A percentile compares a stretch with the other conserved stretches of the same genome.
Conservation (phyloP, 2,888 invertebrate genomes). For the Hydrotaea diabolus region DNA sequence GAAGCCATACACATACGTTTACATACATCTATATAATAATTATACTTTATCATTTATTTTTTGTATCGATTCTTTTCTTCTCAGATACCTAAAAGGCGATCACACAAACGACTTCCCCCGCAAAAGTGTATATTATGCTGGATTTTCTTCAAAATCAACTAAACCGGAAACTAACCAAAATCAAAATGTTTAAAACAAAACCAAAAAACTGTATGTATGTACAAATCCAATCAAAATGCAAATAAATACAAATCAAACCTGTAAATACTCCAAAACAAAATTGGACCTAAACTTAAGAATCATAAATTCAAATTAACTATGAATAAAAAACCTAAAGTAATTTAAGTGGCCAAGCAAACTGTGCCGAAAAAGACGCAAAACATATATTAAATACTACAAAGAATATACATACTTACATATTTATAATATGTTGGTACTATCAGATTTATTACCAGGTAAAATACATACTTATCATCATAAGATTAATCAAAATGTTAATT, state of each 20-base stretch:
- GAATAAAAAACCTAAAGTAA: conserved; percentile 5
- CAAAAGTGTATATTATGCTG: neutral
- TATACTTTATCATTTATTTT: conserved; percentile 8
- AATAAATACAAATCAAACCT: neutral
- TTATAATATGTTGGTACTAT: conserved; percentile 3
- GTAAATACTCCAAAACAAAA: conserved; percentile 15
- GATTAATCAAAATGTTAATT: conserved; percentile 24
- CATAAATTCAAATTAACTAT: neutral
- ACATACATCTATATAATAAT: too few relatives aligned
- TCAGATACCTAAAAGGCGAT: conserved; percentile 63
- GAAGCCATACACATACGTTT: too few relatives aligned
- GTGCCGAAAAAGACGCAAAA: neutral
- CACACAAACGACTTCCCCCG: conserved; percentile 46
- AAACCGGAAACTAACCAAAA: neutral
- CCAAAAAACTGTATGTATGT: conserved; percentile 34
- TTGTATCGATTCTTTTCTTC: neutral
- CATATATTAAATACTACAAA: neutral
- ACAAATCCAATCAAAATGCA: conserved; percentile 15
- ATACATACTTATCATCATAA: neutral
- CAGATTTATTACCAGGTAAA: conserved; percentile 1
- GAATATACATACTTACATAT: neutral
- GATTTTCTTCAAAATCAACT: neutral
- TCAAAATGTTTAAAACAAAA: conserved; percentile 39
- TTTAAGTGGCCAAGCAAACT: neutral
- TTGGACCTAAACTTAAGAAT: neutral